Evolutionary conservation across 2,113 vertebrate genomes (phyloP).

Genomic region (Serinus canaria): DNA sequence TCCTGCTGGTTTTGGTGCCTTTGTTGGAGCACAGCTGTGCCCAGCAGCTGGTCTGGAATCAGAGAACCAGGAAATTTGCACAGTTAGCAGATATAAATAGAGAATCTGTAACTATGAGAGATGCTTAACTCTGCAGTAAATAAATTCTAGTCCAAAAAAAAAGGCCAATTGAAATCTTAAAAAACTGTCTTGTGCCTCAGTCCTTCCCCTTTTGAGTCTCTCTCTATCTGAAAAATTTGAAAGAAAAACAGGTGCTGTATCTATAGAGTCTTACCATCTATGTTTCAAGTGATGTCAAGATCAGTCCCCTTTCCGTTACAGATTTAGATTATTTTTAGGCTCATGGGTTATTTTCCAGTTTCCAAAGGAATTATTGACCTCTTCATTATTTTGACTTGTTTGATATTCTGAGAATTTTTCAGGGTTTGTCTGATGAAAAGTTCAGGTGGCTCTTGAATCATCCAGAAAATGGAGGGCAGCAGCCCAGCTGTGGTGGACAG

Average conservation of each 20-base stretch:
- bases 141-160: conserved; percentile 20
- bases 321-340: not conserved
- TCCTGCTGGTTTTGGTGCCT: conserved; percentile 49
- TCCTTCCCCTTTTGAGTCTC: conserved; percentile 36
- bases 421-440: not conserved
- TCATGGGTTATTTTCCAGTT: not conserved
- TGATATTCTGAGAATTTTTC: not conserved
- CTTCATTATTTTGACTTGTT: not conserved
- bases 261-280: not conserved
- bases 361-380: not conserved
- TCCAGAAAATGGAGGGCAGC: fast-evolving
- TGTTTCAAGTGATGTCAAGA: conserved; percentile 26
- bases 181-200: conserved; percentile 38
- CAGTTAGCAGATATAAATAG: conserved; percentile 72
- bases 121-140: conserved; percentile 59
- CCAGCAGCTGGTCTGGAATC: conserved; percentile 73
- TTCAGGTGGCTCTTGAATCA: not conserved
- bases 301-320: not conserved
- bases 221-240: conserved; percentile 2
- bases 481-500: not conserved
- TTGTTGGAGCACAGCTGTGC: conserved; percentile 70
- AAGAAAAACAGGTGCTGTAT: conserved; percentile 20
- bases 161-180: conserved; percentile 65
- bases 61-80: conserved; percentile 62
- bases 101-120: conserved; percentile 32